Conservation (phyloP, 2,797 vertebrate genomes). For the Uromys caudimaculatus region DNA sequence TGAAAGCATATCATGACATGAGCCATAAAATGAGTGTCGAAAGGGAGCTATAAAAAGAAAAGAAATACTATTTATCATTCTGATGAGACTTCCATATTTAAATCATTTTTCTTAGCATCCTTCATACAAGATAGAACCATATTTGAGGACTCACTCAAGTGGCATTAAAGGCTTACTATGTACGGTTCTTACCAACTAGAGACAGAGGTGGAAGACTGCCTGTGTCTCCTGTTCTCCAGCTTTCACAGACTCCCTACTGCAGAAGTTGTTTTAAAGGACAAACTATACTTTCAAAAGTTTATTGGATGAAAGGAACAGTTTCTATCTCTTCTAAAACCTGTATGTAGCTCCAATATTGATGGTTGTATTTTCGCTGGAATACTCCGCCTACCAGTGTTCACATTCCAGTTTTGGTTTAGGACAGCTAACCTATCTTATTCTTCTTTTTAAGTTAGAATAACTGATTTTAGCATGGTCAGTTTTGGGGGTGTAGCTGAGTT, state of each 20-base stretch:
- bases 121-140: conserved; percentile 2
- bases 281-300: neutral
- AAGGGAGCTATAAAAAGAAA: conserved; percentile 5
- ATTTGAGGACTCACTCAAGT: neutral
- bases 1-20: neutral
- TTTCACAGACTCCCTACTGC: neutral
- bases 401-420: conserved; percentile 23
- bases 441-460: conserved; percentile 17
- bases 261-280: conserved; percentile 44
- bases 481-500: neutral
- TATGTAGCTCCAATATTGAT: neutral
- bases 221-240: neutral
- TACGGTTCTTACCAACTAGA: neutral
- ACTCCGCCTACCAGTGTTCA: neutral
- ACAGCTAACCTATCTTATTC: neutral
- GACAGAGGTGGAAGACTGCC: neutral
- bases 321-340: neutral
- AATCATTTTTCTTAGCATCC: conserved; percentile 12
- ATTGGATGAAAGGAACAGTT: neutral
- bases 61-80: conserved; percentile 8
- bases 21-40: conserved; percentile 6
- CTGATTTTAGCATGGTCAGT: neutral
- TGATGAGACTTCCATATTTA: conserved; percentile 6
- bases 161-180: neutral
- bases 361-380: conserved; percentile 26